These are phyloP conservation scores for Parus major DNA, from an alignment of 2,113 vertebrate genomes.

Conservation along the genomic window DNA sequence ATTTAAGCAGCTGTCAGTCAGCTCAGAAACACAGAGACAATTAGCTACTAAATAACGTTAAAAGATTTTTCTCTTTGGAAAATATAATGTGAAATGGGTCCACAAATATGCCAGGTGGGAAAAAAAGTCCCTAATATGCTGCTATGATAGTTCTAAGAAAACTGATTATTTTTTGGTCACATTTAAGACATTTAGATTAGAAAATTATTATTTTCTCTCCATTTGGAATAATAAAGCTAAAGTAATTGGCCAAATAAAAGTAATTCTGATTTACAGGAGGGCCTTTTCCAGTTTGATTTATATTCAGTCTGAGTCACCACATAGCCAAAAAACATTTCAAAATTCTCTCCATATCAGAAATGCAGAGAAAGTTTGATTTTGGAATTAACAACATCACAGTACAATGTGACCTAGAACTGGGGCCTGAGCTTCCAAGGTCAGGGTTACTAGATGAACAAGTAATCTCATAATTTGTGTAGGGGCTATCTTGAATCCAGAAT, in stretches of 20 bases:
- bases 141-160: background rate
- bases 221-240: background rate
- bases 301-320: background rate
- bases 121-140: background rate
- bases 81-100: background rate
- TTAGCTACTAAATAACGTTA: background rate
- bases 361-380: background rate
- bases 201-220: background rate
- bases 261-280: background rate
- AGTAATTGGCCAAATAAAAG: background rate
- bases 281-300: background rate
- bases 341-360: constrained; percentile 5
- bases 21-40: background rate
- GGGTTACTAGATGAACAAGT: background rate
- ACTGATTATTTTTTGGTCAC: background rate
- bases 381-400: background rate
- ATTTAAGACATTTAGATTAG: background rate
- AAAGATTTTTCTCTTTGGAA: background rate
- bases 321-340: background rate
- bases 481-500: background rate
- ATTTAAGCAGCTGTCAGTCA: background rate
- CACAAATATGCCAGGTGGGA: background rate
- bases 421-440: background rate
- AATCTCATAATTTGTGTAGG: background rate
- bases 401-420: background rate